Evolutionary conservation across 1,140 invertebrate genomes (phyloP), one percentile per base, ranked within the genome.

Genomic region (Drosophila guanche): DNA sequence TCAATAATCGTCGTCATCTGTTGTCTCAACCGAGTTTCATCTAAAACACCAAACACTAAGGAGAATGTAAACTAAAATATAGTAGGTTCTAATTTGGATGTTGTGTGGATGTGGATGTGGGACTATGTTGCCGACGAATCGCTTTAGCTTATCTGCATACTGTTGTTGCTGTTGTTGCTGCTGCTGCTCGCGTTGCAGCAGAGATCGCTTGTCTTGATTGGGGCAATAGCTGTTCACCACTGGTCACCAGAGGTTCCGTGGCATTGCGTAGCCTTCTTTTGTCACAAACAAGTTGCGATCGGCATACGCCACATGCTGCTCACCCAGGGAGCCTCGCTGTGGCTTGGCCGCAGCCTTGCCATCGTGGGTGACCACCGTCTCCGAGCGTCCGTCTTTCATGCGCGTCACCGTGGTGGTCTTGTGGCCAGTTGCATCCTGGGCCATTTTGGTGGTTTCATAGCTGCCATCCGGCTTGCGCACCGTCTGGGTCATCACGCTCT

Each of bases 171-270:
- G 60, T 68, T 68, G 54, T 25, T 74, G 66, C 63, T 68, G 72
- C 48, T 75, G 54, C 22, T 59, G 67, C 41, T 67, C 10, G 33
- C 33, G 33, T 37, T 37, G 62, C 48, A 73, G 62, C 45, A 72
- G 83, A 47, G 80, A 66, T 79, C 79, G 75, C 73, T 81, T 85
- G 55, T 86, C 81, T 76, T 89, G 79, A 78, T 89, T 80, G 71
- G 84, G 84, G 84, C 67, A 73, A 77, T 79, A 73, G 62, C 73
- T 76, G 71, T 89, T 80, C 84, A 91, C 90, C 90, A 91, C 90
- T 91, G 89, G 90, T 91, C 90, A 91, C 90, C 90, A 91, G 79
- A 91, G 83, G 80, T 91, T 91, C 69, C 83, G 73, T 69, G 90
- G 90, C 72, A 91, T 76, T 74, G 90, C 90, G 71, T 91, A 91